phyloP scores from a whole-genome alignment of 2,113 vertebrate genomes.

The Lipotes vexillifer region DNA sequence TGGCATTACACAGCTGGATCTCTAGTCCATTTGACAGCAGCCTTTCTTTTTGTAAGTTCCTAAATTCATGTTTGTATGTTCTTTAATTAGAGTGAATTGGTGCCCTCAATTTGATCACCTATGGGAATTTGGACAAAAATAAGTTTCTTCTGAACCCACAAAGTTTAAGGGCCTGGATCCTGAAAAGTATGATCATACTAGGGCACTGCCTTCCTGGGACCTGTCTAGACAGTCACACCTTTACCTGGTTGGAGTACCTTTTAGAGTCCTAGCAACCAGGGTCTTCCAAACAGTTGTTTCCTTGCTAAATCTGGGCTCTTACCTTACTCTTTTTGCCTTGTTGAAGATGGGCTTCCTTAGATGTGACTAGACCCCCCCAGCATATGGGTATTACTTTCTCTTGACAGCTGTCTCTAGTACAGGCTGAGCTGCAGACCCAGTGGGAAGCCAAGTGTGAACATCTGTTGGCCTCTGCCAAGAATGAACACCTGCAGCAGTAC shows the following conservation, averaged over 20 bases:
- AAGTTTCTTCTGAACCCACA: background rate
- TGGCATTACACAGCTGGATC: background rate
- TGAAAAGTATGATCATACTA: background rate
- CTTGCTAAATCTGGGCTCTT: background rate
- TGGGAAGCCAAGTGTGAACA: slow-evolving; percentile 87
- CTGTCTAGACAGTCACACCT: background rate
- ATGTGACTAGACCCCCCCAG: background rate
- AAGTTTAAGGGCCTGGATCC: background rate
- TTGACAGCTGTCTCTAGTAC: slow-evolving; percentile 84
- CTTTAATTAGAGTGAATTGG: background rate
- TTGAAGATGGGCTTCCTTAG: background rate
- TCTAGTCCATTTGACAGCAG: background rate
- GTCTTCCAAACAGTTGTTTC: background rate
- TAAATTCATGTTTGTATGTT: background rate
- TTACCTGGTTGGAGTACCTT: background rate
- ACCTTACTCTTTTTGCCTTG: background rate
- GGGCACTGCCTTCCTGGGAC: background rate
- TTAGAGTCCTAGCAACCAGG: background rate
- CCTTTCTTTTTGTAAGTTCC: background rate
- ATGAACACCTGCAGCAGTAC: slow-evolving; percentile 82
- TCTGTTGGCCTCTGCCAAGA: slow-evolving; percentile 79
- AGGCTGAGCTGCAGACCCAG: slow-evolving; percentile 89
- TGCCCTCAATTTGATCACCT: background rate
- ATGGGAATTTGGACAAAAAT: background rate
- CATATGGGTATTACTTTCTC: fast-evolving